Base-by-base conservation (phyloP, 2,888 invertebrate species). In the Cephus rjabovi region DNA sequence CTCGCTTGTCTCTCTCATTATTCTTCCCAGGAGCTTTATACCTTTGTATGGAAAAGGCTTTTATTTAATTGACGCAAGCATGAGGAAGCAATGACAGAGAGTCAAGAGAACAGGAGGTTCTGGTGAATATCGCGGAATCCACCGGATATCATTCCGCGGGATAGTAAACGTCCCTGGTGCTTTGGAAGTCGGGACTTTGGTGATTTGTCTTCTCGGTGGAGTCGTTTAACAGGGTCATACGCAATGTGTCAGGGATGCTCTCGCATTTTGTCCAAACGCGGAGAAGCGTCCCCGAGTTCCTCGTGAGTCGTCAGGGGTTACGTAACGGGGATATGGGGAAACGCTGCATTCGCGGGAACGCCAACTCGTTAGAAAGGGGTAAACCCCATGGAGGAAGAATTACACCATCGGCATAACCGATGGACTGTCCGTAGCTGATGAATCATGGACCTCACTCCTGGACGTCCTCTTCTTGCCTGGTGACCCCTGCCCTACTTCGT, bases 371-470 rank as follows among this genome's bases (percentile, higher is more conserved):
- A 75, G 75, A 79, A 81, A 82, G 81, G 82, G 80, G 78, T 83
- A 75, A 84, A 83, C 80, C 80, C 81, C 56, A 74, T 69, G 82
- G 84, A 81, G 71, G 37, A 70, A 77, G 83, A 80, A 84, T 82
- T 79, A 83, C 84, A 75, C 81, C 83, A 81, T 85, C 80, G 84
- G 83, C 82, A 84, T 88, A 86, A 87, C 85, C 84, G 84, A 86
- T 88, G 86, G 86, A 84, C 86, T 80, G 82, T 83, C 82, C 79
- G 81, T 80, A 79, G 81, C 77, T 86, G 83, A 86, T 87, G 86
- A 87, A 87, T 87, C 87, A 87, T 85, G 82, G 83, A 82, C 82
- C 82, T 30, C 11, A 23, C 6, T 4, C 71, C 71, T 30, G 74
- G 35, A 12, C 34, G 12, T 12, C 23, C 11, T 74, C 23, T 35